phyloP scores from a whole-genome alignment of 2,888 invertebrate species.

The Esperia sulphurella region DNA sequence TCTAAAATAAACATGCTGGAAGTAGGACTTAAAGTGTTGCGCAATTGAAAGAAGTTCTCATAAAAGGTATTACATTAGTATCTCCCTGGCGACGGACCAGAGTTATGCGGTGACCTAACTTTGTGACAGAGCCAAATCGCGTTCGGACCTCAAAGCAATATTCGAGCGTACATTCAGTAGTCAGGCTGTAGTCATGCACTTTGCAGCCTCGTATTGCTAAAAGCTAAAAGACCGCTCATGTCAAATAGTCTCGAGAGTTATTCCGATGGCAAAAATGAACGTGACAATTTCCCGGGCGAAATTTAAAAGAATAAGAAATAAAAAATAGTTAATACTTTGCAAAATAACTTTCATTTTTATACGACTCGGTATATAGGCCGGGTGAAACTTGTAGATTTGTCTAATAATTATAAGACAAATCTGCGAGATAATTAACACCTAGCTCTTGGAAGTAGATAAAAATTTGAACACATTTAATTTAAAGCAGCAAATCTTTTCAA shows the following conservation, averaged over 20 bases:
- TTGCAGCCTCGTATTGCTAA: background rate
- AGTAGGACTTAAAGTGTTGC: too few species aligned
- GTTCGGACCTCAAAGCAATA: constrained; percentile 5
- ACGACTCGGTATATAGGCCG: background rate
- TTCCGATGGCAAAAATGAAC: background rate
- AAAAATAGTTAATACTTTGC: background rate
- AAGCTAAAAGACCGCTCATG: too few species aligned
- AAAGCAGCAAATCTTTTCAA: background rate
- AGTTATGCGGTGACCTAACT: constrained; percentile 1
- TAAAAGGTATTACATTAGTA: too few species aligned
- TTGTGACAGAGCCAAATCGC: constrained; percentile 7
- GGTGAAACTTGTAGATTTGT: too few species aligned
- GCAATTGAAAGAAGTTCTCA: too few species aligned
- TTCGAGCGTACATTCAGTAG: background rate
- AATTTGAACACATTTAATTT: too few species aligned
- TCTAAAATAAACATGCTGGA: too few species aligned
- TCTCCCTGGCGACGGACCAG: too few species aligned
- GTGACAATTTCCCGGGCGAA: background rate
- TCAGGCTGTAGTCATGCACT: background rate
- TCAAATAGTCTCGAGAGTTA: too few species aligned
- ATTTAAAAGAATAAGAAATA: background rate
- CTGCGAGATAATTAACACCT: too few species aligned
- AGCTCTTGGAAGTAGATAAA: too few species aligned
- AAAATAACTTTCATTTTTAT: background rate
- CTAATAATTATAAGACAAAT: too few species aligned